Evolutionary conservation across 1,140 invertebrate species (phyloP).

Genomic region (Procambarus virginalis): DNA sequence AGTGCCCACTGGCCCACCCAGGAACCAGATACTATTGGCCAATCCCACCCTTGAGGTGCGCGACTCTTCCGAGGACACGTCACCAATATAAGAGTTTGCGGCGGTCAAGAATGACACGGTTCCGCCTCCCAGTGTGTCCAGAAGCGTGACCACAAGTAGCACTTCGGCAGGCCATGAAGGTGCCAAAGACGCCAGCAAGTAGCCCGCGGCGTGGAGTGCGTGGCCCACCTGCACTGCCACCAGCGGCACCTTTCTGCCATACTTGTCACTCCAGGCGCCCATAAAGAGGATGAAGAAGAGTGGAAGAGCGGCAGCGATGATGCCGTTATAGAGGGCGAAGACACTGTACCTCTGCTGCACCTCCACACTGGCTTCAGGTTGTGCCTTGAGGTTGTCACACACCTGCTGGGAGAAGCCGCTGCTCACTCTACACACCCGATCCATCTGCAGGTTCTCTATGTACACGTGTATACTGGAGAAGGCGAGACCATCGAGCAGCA

Average conservation of each 20-base stretch:
- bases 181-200: constrained; percentile 38
- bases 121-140: constrained; percentile 52
- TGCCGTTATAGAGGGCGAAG: constrained; percentile 54
- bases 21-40: constrained; percentile 61
- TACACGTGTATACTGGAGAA: constrained; percentile 63
- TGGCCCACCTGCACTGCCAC: constrained; percentile 57
- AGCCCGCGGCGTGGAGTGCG: constrained; percentile 49
- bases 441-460: constrained; percentile 62
- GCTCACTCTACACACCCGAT: constrained; percentile 39
- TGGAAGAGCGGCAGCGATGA: constrained; percentile 51
- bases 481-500: constrained; percentile 51
- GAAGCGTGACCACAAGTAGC: constrained; percentile 44
- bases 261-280: constrained; percentile 62
- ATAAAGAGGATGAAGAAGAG: constrained; percentile 62
- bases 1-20: constrained; percentile 47
- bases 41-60: constrained; percentile 49
- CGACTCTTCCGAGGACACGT: constrained; percentile 43
- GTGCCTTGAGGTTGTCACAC: constrained; percentile 30
- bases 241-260: constrained; percentile 53
- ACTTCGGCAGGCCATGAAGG: constrained; percentile 41
- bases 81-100: constrained; percentile 51
- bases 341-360: constrained; percentile 53
- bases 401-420: constrained; percentile 15
- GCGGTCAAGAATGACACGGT: constrained; percentile 56
- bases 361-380: constrained; percentile 47